Conservation (phyloP, 2,888 invertebrate species). For the Tetramorium bicarinatum region DNA sequence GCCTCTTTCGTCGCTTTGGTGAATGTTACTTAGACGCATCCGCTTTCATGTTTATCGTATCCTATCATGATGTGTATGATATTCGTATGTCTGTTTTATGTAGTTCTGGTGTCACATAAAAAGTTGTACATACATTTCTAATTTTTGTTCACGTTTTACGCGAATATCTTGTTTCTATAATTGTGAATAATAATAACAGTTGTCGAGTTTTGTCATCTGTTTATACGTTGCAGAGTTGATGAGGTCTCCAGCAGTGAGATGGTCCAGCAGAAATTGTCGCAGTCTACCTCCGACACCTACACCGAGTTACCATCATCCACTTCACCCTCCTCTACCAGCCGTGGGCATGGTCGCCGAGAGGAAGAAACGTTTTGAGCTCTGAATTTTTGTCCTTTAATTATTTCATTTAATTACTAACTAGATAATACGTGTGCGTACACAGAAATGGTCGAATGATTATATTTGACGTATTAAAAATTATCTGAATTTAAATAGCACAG, state of each 20-base stretch:
- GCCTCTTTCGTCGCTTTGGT: conserved; percentile 40
- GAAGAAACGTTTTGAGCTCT: conserved; percentile 90
- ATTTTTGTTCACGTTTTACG: background rate
- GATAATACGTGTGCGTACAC: background rate
- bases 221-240: conserved; percentile 87
- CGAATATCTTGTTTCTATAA: background rate
- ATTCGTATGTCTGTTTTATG: background rate
- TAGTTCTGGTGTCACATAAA: background rate
- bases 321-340: conserved; percentile 87
- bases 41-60: conserved; percentile 48
- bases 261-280: conserved; percentile 85
- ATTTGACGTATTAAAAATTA: conserved; percentile 7
- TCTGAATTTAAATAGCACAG: background rate
- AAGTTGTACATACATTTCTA: background rate
- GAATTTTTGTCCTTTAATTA: conserved; percentile 59
- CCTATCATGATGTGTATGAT: background rate
- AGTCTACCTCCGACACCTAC: conserved; percentile 86
- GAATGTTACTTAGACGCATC: background rate
- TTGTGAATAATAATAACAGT: background rate
- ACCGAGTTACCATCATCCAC: conserved; percentile 81
- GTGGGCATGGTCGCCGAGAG: conserved; percentile 92
- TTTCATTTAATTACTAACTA: background rate
- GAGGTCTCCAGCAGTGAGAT: conserved; percentile 87
- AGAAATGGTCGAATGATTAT: background rate
- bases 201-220: conserved; percentile 40